Evolutionary conservation across 37 sponge, comb jelly and placozoan species (phyloP).

Genomic region (Cladorhizidae sp.): DNA sequence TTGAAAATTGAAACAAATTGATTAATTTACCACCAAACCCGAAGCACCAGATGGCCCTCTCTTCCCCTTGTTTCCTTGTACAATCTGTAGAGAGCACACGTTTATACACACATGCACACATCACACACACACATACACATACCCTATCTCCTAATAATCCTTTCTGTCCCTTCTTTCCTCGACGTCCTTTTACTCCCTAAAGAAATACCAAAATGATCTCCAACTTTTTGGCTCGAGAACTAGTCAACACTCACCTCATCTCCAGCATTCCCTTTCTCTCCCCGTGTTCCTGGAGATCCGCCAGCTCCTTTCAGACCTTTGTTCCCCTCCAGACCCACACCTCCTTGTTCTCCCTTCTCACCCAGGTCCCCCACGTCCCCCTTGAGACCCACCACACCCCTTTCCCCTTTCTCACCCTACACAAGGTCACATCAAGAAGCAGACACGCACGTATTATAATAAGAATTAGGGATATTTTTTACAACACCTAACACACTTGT

Average conservation of each 20-base stretch:
- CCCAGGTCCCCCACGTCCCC: conserved; percentile 29
- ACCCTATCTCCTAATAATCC: not conserved
- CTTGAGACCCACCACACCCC: conserved; percentile 7
- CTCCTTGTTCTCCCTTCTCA: conserved; percentile 12
- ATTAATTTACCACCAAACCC: too few relatives aligned
- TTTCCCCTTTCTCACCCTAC: conserved; percentile 25
- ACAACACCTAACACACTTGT: not conserved
- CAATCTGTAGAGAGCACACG: too few relatives aligned
- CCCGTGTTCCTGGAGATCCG: conserved; percentile 31
- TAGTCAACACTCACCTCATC: conserved; percentile 14
- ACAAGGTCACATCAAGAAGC: not conserved
- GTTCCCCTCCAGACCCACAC: conserved; percentile 5
- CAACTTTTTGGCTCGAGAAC: too few relatives aligned
- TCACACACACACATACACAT: not conserved
- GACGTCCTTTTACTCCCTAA: conserved; percentile 15
- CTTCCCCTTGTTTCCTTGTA: too few relatives aligned
- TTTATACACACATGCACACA: too few relatives aligned
- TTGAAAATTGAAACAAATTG: too few relatives aligned
- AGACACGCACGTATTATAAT: not conserved
- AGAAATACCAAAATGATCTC: too few relatives aligned
- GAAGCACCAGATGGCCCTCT: too few relatives aligned
- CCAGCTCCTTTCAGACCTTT: conserved; percentile 33
- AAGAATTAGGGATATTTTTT: not conserved
- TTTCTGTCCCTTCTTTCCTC: conserved; percentile 11
- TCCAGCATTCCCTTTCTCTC: conserved; percentile 49